Conservation (phyloP, 2,113 vertebrate species). For the Tupaia tana region DNA sequence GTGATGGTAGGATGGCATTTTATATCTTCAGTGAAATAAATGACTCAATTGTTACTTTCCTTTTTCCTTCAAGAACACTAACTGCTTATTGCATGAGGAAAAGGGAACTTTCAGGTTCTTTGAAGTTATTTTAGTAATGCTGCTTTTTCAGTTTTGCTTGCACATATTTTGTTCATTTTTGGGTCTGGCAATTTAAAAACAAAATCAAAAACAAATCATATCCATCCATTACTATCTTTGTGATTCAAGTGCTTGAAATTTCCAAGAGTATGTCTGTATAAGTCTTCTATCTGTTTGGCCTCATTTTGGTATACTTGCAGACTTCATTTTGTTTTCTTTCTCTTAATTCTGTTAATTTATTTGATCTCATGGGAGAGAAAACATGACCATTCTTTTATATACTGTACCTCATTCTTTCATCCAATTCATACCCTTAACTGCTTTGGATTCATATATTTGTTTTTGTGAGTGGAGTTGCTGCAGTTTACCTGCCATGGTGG, state of each 20-base stretch:
- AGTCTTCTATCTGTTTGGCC: conserved; percentile 91
- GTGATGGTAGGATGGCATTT: conserved; percentile 59
- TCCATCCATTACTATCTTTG: conserved; percentile 90
- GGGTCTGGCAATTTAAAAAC: conserved; percentile 90
- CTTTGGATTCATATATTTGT: conserved; percentile 84
- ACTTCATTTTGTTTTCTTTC: conserved; percentile 95
- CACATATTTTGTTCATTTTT: conserved; percentile 88
- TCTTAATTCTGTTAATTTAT: conserved; percentile 89
- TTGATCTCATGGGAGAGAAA: conserved; percentile 88
- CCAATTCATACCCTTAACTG: conserved; percentile 85
- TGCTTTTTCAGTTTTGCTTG: conserved; percentile 85
- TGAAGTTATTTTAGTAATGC: conserved; percentile 76
- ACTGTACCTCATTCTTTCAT: conserved; percentile 85
- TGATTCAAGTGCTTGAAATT: conserved; percentile 91
- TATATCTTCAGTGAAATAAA: conserved; percentile 64
- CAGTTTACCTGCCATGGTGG: conserved; percentile 77
- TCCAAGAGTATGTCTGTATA: conserved; percentile 88
- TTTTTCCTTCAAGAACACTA: conserved; percentile 60
- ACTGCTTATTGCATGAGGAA: conserved; percentile 68
- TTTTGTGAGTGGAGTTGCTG: conserved; percentile 81
- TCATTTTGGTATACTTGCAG: conserved; percentile 91
- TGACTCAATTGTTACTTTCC: conserved; percentile 55
- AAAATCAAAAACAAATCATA: conserved; percentile 86
- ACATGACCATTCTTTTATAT: conserved; percentile 88
- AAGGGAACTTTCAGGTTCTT: conserved; percentile 77